These are phyloP conservation scores for Odontamblyopus rebecca DNA, from an alignment of 2,797 vertebrate genomes.

Conservation along the genomic window DNA sequence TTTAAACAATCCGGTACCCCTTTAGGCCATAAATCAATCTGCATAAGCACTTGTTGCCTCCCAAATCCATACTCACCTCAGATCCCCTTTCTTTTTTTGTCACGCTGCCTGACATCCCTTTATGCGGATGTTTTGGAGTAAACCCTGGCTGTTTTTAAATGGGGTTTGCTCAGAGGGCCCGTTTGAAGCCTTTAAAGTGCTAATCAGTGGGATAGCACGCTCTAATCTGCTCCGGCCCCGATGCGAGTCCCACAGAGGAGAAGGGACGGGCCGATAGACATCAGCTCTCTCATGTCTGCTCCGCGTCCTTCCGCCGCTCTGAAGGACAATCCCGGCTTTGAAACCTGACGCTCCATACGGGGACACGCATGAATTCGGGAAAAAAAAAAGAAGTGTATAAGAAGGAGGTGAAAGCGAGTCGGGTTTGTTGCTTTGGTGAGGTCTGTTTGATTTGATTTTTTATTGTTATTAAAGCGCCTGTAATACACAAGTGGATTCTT, in stretches of 20 bases:
- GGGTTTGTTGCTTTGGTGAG: not conserved
- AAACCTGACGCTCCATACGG: conserved; percentile 36
- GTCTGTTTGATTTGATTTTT: not conserved
- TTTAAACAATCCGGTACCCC: too few relatives aligned
- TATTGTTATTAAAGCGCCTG: too few relatives aligned
- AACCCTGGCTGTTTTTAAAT: conserved; percentile 2
- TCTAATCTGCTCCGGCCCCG: conserved; percentile 18
- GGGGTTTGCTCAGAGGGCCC: not conserved
- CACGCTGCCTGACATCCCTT: conserved; percentile 6
- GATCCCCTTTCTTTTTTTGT: not conserved
- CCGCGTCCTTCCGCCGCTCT: conserved; percentile 62
- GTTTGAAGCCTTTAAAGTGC: conserved; percentile 9
- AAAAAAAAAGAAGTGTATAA: not conserved
- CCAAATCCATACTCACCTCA: not conserved
- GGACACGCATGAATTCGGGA: not conserved
- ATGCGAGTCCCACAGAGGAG: conserved; percentile 9
- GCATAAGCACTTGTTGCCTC: not conserved
- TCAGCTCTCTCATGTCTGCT: conserved; percentile 55
- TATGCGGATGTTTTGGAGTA: not conserved
- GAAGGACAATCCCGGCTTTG: conserved; percentile 71
- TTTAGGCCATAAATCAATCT: not conserved
- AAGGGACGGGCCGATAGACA: conserved; percentile 59
- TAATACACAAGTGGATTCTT: too few relatives aligned
- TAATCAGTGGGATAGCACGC: not conserved
- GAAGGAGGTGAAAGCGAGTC: not conserved